Percentiles rank a stretch among this genome's conserved stretches.
Conservation (phyloP, 2,797 vertebrate genomes). For the Platyrinchus mystaceus region DNA sequence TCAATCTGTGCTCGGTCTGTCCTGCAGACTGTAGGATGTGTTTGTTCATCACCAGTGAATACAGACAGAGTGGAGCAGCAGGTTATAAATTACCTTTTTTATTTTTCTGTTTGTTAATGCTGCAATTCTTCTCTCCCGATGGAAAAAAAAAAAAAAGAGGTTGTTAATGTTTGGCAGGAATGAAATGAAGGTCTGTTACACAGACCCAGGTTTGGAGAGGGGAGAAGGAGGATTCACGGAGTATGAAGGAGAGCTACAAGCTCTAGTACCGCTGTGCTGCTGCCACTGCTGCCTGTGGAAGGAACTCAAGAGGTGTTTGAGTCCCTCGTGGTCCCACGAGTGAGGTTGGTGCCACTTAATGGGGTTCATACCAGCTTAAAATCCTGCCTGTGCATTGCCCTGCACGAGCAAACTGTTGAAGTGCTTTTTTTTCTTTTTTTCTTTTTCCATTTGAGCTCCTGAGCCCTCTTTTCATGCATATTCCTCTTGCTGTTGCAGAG, state of each 20-base stretch:
- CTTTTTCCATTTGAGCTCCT: neutral
- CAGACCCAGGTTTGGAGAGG: neutral
- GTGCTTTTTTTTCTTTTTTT: neutral
- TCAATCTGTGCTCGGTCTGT: neutral
- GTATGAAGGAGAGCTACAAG: neutral
- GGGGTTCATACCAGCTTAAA: neutral
- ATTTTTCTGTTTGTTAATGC: conserved; percentile 50
- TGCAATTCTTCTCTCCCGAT: neutral
- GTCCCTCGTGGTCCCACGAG: neutral
- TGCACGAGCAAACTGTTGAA: neutral
- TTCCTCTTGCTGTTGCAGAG: neutral
- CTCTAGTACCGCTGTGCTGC: neutral
- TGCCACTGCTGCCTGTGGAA: neutral
- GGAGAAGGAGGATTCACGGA: neutral
- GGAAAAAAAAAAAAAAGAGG: neutral
- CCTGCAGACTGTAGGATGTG: neutral
- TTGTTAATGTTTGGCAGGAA: conserved; percentile 40
- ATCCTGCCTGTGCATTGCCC: neutral
- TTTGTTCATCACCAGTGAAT: conserved; percentile 33
- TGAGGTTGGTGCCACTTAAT: neutral
- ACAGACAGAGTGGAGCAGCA: neutral
- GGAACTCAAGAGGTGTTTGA: neutral
- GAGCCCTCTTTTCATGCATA: neutral
- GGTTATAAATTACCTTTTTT: conserved; percentile 50
- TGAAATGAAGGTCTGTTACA: conserved; percentile 14